Percentiles rank a stretch among this genome's conserved stretches.
Evolutionary conservation across 1,140 invertebrate genomes (phyloP).

Genomic region (Neelides sp.): DNA sequence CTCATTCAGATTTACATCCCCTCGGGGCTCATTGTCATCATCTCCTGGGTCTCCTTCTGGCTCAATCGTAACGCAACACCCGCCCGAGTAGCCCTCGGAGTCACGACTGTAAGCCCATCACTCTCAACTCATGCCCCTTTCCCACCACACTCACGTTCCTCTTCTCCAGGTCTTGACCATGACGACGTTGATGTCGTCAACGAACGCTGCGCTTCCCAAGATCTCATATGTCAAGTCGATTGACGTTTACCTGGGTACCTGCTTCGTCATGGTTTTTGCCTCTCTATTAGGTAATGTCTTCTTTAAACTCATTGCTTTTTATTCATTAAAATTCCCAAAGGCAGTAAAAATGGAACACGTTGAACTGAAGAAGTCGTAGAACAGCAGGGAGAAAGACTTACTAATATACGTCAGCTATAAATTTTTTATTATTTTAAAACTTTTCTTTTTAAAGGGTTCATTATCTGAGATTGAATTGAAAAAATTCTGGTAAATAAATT

Average conservation of each 20-base stretch:
- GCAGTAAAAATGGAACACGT: too few species aligned
- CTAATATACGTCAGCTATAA: too few species aligned
- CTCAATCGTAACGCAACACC: constrained; percentile 78
- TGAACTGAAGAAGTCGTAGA: too few species aligned
- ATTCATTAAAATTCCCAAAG: too few species aligned
- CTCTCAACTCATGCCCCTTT: background rate
- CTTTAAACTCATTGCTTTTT: too few species aligned
- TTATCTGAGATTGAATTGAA: too few species aligned
- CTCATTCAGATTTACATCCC: constrained; percentile 84
- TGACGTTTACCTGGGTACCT: constrained; percentile 93
- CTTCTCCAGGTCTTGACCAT: constrained; percentile 69
- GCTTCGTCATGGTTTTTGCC: constrained; percentile 96
- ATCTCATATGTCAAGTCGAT: constrained; percentile 98
- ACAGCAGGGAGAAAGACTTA: too few species aligned
- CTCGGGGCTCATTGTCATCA: constrained; percentile 94
- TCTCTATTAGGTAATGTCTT: constrained; percentile 69
- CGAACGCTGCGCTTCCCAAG: constrained; percentile 92
- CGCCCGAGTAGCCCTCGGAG: constrained; percentile 86
- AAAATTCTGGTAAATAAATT: too few species aligned
- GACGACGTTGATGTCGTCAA: constrained; percentile 97
- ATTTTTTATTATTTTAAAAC: too few species aligned
- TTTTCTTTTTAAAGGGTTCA: too few species aligned
- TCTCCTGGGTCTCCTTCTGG: constrained; percentile 97
- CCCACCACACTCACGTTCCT: background rate
- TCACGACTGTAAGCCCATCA: constrained; percentile 58